Base-by-base conservation (phyloP, 2,113 vertebrate genomes). In the Cynoglossus semilaevis region DNA sequence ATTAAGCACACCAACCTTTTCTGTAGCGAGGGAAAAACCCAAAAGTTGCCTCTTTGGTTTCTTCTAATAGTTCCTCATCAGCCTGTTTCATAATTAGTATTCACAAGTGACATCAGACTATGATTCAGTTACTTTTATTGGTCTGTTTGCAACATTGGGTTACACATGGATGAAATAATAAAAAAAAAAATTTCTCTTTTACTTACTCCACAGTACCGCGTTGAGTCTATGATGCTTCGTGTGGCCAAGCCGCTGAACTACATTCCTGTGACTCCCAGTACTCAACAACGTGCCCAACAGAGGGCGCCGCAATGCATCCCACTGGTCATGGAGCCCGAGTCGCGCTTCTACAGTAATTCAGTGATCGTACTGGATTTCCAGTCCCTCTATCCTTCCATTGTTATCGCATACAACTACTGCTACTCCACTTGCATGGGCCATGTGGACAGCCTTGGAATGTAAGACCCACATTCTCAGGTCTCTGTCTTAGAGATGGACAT, bases 331-430 rank as follows among this genome's bases (percentile, higher is more conserved):
- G 97, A 99, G 80, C 97, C 97, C 0, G 96, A 99, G 61, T 99
- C 97, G 0, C 94, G 96, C 57, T 98, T 99, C 86, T 99, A 99
- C 80, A 99, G 96, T 85, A 99, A 98, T 60, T 96, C 95, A 0
- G 94, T 99, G 57, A 90, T 99, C 0, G 97, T 99, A 1, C 71
- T 99, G 79, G 97, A 99, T 87, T 99, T 99, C 87, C 97, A 99
- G 88, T 96, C 96, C 0, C 85, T 99, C 1, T 99, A 99, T 43
- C 97, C 97, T 51, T 99, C 97, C 62, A 97, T 99, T 56, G 88
- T 99, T 84, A 99, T 99, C 68, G 97, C 97, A 0, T 99, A 99
- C 90, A 99, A 99, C 91, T 99, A 99, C 90, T 99, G 97, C 72
- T 99, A 80, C 89, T 99, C 97, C 67, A 99, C 97, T 53, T 99